Conservation (phyloP, 1,140 invertebrate species). For the Dryas iulia region DNA sequence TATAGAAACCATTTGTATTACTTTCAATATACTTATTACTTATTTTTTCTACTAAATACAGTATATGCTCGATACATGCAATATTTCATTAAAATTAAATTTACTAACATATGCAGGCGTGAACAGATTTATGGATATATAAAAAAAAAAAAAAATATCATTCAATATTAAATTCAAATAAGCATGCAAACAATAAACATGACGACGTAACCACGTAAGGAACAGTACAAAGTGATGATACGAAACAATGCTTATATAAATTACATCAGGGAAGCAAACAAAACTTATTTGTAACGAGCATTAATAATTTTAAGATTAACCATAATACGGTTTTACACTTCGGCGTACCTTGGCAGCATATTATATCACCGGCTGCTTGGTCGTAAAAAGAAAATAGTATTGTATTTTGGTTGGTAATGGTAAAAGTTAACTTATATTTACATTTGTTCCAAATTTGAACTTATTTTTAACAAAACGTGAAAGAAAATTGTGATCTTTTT, state of each 20-base stretch:
- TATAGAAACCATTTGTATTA: not conserved
- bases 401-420: constrained; percentile 25
- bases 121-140: not conserved
- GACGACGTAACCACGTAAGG: not conserved
- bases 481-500: not conserved
- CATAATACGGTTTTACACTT: constrained; percentile 33
- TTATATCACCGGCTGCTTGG: constrained; percentile 77
- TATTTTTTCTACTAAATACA: not conserved
- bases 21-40: not conserved
- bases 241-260: constrained; percentile 9
- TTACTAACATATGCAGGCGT: constrained; percentile 6
- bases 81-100: not conserved
- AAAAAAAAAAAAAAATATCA: constrained; percentile 12
- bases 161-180: constrained; percentile 12
- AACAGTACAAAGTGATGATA: constrained; percentile 6
- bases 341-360: constrained; percentile 80
- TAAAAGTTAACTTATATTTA: not conserved
- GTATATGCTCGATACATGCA: not conserved
- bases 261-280: constrained; percentile 16
- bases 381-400: constrained; percentile 58
- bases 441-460: not conserved
- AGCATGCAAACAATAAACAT: constrained; percentile 21
- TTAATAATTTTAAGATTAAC: constrained; percentile 22
- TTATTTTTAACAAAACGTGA: too few relatives aligned
- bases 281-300: constrained; percentile 13